Percentiles rank a stretch among this genome's conserved stretches.
Conservation (phyloP, 2,888 invertebrate genomes). For the Chymomyza procnemis region DNA sequence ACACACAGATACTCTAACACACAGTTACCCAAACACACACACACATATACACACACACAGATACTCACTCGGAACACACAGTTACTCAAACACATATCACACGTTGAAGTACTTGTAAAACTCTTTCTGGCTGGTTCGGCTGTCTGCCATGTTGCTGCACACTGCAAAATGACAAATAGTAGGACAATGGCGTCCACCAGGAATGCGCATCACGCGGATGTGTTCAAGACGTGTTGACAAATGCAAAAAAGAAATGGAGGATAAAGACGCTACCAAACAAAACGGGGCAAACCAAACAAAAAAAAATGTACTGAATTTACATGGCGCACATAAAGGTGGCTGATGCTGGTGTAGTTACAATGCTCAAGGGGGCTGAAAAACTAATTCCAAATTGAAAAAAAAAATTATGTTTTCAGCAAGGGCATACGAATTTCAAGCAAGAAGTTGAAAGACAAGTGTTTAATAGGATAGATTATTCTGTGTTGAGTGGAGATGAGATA, state of each 20-base stretch:
- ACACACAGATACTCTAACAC: not conserved
- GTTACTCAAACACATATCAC: constrained; percentile 1
- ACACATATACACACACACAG: not conserved
- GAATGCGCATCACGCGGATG: constrained; percentile 6
- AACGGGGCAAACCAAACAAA: not conserved
- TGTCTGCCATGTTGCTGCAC: constrained; percentile 43
- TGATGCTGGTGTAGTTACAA: not conserved
- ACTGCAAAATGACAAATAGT: constrained; percentile 63
- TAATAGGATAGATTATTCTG: too few species aligned
- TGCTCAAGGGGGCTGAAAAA: not conserved
- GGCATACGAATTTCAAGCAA: too few species aligned
- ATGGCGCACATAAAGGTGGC: not conserved
- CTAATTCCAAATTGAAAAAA: too few species aligned
- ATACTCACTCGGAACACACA: constrained; percentile 1
- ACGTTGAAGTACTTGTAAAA: constrained; percentile 2
- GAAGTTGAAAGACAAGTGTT: too few species aligned
- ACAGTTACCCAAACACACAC: not conserved
- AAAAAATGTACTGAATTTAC: constrained; percentile 14
- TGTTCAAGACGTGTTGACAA: constrained; percentile 7
- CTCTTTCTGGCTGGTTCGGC: constrained; percentile 35
- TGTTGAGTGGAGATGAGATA: too few species aligned
- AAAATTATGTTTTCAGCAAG: too few species aligned
- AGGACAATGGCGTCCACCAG: not conserved
- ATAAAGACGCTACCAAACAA: not conserved
- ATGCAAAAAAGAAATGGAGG: constrained; percentile 9